phyloP scores from a whole-genome alignment of 1,140 invertebrate genomes.

The Piezodorus guildinii region DNA sequence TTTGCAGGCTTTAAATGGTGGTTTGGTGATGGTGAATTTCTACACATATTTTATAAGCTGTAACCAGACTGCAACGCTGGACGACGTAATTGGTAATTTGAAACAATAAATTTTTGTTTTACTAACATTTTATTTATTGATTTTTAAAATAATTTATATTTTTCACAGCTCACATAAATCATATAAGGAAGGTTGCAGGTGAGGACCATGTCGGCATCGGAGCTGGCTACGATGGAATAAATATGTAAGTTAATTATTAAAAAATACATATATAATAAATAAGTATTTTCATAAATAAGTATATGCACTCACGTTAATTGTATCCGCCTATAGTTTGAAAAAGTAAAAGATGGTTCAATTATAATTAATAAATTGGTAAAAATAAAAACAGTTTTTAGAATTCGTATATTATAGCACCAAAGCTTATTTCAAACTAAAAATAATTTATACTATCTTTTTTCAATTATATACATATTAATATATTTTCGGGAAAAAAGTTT shows the following conservation, averaged over 20 bases:
- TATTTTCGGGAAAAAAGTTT: too few relatives aligned
- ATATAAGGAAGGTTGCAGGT: conserved; percentile 69
- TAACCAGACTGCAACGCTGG: conserved; percentile 50
- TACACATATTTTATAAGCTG: conserved; percentile 76
- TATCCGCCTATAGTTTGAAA: too few relatives aligned
- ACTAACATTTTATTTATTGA: not conserved
- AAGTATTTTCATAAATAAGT: too few relatives aligned
- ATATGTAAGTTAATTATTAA: conserved; percentile 51
- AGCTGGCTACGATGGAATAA: conserved; percentile 80
- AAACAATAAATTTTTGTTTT: not conserved
- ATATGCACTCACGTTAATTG: too few relatives aligned
- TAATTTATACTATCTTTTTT: too few relatives aligned
- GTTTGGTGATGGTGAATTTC: conserved; percentile 84
- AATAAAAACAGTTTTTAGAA: too few relatives aligned
- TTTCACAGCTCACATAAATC: conserved; percentile 73
- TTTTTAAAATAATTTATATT: conserved; percentile 21
- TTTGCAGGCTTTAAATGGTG: conserved; percentile 61
- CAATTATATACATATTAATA: too few relatives aligned
- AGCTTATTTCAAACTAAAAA: too few relatives aligned
- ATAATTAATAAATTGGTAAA: too few relatives aligned
- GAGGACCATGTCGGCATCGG: conserved; percentile 77
- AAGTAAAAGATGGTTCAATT: too few relatives aligned
- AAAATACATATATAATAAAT: too few relatives aligned
- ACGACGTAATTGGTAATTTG: conserved; percentile 60
- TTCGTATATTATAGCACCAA: too few relatives aligned